Evolutionary conservation across 1,140 invertebrate genomes (phyloP).

Genomic region (Camponotus vicinus): DNA sequence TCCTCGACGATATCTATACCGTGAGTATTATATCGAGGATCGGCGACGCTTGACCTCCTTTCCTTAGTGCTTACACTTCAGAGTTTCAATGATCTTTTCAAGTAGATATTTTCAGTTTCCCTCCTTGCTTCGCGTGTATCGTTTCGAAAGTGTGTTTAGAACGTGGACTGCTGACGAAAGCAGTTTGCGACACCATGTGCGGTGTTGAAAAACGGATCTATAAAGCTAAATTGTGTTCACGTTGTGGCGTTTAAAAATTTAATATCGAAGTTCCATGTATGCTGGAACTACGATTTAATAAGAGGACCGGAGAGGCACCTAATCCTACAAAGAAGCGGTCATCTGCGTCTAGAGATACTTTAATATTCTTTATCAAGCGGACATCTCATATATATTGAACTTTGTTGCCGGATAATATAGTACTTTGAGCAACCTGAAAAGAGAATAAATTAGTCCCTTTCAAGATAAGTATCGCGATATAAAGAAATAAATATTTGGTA

Average conservation of each 20-base stretch:
- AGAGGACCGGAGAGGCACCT: neutral
- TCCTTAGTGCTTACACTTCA: conserved; percentile 6
- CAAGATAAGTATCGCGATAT: neutral
- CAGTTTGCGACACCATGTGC: conserved; percentile 6
- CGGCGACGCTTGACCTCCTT: conserved; percentile 42
- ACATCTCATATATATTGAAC: neutral
- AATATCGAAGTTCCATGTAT: conserved; percentile 37
- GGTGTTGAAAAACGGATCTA: neutral
- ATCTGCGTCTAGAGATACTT: conserved; percentile 12
- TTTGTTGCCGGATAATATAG: neutral
- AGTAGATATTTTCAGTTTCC: conserved; percentile 49
- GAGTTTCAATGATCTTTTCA: conserved; percentile 39
- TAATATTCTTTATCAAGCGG: conserved; percentile 21
- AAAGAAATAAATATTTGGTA: neutral
- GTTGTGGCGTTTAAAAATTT: conserved; percentile 30
- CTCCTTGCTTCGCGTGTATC: conserved; percentile 2
- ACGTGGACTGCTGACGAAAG: neutral
- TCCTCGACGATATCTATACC: conserved; percentile 89
- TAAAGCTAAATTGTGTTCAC: conserved; percentile 24
- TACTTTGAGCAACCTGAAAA: neutral
- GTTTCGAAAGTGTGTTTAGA: conserved; percentile 27
- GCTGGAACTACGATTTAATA: conserved; percentile 25
- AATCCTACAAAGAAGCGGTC: conserved; percentile 25
- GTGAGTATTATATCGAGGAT: conserved; percentile 80
- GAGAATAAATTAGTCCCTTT: neutral